Conservation (phyloP, 2,797 vertebrate species). For the Crotalus adamanteus region DNA sequence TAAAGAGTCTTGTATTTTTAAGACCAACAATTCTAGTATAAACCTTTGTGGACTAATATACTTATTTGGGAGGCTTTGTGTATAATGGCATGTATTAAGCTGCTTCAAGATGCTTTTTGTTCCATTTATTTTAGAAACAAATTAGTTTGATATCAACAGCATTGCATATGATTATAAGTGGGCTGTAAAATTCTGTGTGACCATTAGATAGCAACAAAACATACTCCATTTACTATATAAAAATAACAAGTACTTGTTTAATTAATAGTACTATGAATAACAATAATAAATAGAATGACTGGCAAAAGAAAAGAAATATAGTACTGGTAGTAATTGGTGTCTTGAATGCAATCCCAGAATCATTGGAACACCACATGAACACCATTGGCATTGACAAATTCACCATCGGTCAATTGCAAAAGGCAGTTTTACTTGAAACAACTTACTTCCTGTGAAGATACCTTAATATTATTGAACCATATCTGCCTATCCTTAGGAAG, state of each 20-base stretch:
- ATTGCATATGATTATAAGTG: neutral
- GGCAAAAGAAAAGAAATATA: neutral
- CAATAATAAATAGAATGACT: neutral
- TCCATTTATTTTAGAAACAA: neutral
- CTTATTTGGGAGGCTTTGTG: neutral
- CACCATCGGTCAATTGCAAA: neutral
- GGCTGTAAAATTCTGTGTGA: neutral
- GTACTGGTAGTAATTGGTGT: neutral
- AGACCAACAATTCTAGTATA: neutral
- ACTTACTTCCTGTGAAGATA: neutral
- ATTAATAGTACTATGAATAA: neutral
- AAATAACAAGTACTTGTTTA: neutral
- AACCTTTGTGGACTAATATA: neutral
- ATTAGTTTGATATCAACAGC: neutral
- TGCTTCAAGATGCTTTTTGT: neutral
- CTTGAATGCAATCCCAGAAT: neutral
- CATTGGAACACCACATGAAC: too few species aligned
- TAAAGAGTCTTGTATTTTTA: neutral
- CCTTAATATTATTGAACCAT: neutral
- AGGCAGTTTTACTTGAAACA: neutral
- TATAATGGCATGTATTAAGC: neutral
- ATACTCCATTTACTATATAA: neutral
- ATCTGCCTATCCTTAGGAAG: neutral
- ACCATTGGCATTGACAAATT: neutral
- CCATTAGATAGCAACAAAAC: neutral